Conservation (phyloP, 2,113 vertebrate species). For the Boulengerochromis microlepis region DNA sequence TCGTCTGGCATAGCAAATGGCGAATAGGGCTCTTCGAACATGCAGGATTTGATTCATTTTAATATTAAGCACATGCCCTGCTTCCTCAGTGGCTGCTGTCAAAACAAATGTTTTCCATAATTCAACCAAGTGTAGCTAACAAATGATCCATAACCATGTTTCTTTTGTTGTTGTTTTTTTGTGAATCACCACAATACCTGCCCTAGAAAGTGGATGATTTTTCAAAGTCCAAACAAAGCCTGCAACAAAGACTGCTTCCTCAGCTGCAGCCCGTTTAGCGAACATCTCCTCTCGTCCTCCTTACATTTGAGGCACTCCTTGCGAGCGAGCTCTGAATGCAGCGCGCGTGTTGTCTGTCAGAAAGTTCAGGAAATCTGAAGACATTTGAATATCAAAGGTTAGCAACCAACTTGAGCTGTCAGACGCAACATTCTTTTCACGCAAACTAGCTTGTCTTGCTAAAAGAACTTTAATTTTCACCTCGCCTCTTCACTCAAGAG, state of each 20-base stretch:
- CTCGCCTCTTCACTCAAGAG: conserved; percentile 36
- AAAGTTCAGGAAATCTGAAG: background rate
- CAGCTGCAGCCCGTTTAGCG: background rate
- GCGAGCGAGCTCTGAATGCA: background rate
- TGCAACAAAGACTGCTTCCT: background rate
- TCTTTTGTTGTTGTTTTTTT: background rate
- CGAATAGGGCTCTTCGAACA: conserved; percentile 4
- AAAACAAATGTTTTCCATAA: background rate
- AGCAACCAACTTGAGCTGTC: background rate
- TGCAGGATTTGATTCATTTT: conserved; percentile 32
- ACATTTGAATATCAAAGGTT: background rate
- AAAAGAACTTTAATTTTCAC: conserved; percentile 48
- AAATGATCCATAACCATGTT: conserved; percentile 9
- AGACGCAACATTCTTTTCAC: background rate
- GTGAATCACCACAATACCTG: background rate
- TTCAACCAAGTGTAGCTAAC: background rate
- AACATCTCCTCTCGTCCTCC: background rate
- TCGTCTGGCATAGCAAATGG: background rate
- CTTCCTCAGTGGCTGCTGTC: background rate
- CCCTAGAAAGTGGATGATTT: background rate
- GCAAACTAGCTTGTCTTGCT: conserved; percentile 5
- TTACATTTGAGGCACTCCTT: background rate
- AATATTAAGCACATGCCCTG: conserved; percentile 6
- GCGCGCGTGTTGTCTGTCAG: background rate
- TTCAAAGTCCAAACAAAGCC: background rate